Evolutionary conservation across 2,113 vertebrate species (phyloP), one percentile per base, ranked within the genome.

Genomic region (Pionites leucogaster): DNA sequence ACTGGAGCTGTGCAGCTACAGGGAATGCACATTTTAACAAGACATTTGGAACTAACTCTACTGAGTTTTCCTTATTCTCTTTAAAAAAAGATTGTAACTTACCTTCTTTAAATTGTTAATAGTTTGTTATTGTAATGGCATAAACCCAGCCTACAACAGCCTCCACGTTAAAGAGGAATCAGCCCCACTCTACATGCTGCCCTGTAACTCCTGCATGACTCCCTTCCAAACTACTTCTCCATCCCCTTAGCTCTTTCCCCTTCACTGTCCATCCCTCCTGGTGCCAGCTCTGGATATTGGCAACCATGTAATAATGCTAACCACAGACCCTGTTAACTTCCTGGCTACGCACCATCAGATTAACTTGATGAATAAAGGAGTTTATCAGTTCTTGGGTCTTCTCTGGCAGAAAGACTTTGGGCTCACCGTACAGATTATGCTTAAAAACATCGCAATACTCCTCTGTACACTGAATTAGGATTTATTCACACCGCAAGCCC

Each of bases 1-100:
- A 82, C 15, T 2, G 28, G 39, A 71, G 75, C 68, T 79, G 22
- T 2, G 17, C 13, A 77, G 57, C 37, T 83, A 44, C 4, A 35
- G 24, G 0, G 1, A 55, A 57, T 22, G 50, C 0, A 0, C 16
- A 2, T 35, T 81, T 75, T 46, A 92, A 78, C 0, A 0, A 83
- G 55, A 49, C 25, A 33, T 67, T 86, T 24, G 80, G 74, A 74
- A 86, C 25, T 16, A 49, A 74, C 55, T 65, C 74, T 16, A 37
- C 42, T 50, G 69, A 88, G n/a, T 0, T 47, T 8, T 29, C 24
- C 13, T 13, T 50, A 31, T 52, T 50, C 68, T 81, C 77, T 75
- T 29, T 9, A 0, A 13, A 47, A 62, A 42, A 62, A 3, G 23
- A 22, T 10, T 17, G 2, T 8, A 22, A 55, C 39, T 80, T 41